phyloP scores from a whole-genome alignment of 2,797 vertebrate genomes.

The Myioborus miniatus region DNA sequence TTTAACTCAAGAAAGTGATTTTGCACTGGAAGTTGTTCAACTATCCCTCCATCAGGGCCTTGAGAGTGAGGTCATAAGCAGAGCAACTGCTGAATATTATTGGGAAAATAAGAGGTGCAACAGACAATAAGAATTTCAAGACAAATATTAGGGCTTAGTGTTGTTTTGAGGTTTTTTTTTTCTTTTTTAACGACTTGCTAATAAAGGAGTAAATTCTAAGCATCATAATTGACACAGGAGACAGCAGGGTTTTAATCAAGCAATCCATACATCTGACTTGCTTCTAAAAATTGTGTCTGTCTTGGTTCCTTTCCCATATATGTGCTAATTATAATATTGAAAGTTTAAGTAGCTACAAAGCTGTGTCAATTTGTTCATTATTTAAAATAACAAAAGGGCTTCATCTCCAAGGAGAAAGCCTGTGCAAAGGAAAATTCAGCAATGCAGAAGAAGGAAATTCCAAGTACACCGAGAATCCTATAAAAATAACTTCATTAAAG shows the following conservation, averaged over 20 bases:
- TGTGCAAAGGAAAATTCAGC: background rate
- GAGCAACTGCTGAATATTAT: conserved; percentile 78
- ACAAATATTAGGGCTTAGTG: background rate
- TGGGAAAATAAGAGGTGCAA: conserved; percentile 75
- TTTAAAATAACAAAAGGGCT: conserved; percentile 22
- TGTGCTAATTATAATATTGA: conserved; percentile 7
- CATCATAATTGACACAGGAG: background rate
- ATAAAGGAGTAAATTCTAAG: background rate
- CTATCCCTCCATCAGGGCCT: background rate
- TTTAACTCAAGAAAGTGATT: background rate
- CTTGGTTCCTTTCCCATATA: background rate
- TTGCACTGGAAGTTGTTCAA: background rate
- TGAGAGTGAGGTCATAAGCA: fast-evolving
- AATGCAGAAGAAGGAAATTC: background rate
- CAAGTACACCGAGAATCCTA: background rate
- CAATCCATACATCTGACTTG: background rate
- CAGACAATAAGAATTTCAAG: conserved; percentile 81
- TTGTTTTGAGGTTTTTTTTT: background rate
- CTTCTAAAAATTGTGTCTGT: background rate
- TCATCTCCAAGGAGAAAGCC: background rate
- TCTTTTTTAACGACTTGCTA: background rate
- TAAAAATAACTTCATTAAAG: background rate
- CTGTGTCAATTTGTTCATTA: background rate
- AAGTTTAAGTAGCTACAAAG: conserved; percentile 1
- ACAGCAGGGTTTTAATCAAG: background rate